phyloP scores from a whole-genome alignment of 2,113 vertebrate genomes.

The Rhegmatorhina hoffmannsi region DNA sequence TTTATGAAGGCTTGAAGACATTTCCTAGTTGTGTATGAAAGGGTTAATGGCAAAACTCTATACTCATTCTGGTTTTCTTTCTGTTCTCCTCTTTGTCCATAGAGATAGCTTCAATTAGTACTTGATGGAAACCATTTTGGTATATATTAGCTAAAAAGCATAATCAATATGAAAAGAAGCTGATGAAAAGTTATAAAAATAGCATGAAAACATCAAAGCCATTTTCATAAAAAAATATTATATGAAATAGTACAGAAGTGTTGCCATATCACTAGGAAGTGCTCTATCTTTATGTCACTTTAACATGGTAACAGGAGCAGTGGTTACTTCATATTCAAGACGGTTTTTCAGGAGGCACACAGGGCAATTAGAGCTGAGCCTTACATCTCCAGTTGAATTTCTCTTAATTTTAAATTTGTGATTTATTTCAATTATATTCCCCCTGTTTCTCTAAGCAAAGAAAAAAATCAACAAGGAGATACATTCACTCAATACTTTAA shows the following conservation, averaged over 20 bases:
- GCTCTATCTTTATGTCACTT: background rate
- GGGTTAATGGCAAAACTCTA: slow-evolving; percentile 31
- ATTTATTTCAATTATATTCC: background rate
- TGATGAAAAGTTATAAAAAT: slow-evolving; percentile 67
- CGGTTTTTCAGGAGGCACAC: background rate
- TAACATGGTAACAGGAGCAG: background rate
- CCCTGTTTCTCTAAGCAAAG: background rate
- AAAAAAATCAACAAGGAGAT: background rate
- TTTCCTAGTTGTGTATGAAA: background rate
- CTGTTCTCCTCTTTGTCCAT: slow-evolving; percentile 53
- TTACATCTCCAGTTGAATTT: background rate
- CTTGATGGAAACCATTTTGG: slow-evolving; percentile 51
- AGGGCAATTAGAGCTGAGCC: background rate
- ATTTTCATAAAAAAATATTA: slow-evolving; percentile 41
- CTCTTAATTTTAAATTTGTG: background rate
- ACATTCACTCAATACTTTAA: background rate
- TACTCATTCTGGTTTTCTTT: background rate
- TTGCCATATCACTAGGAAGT: background rate
- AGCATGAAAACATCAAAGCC: slow-evolving; percentile 31
- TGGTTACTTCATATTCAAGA: background rate
- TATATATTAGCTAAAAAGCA: slow-evolving; percentile 52
- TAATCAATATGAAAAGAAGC: slow-evolving; percentile 63
- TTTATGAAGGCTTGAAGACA: background rate
- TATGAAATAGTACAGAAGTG: background rate
- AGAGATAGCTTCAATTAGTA: slow-evolving; percentile 65